Percentiles rank a stretch among this genome's conserved stretches.
These are phyloP conservation scores for Euura saliciscinereae DNA, from an alignment of 1,140 invertebrate species.

Conservation along the genomic window DNA sequence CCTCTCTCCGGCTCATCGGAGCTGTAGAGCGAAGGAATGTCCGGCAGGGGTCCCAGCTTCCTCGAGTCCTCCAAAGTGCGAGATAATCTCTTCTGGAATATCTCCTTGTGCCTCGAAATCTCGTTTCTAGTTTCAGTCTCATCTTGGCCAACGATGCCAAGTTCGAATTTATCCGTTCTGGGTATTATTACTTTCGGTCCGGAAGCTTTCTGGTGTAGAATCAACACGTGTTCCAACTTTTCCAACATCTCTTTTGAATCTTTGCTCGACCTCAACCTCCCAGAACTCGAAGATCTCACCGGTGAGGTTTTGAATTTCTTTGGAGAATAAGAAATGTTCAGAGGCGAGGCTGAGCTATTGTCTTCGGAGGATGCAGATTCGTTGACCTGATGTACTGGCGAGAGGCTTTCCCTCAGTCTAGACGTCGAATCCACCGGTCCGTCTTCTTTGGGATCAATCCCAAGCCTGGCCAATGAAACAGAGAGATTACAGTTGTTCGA, in stretches of 20 bases:
- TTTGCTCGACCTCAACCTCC: constrained; percentile 13
- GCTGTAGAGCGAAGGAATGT: background rate
- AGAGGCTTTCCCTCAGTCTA: background rate
- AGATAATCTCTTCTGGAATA: constrained; percentile 18
- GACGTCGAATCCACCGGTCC: background rate
- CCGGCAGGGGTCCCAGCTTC: constrained; percentile 11
- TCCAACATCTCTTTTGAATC: constrained; percentile 65
- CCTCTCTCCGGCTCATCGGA: constrained; percentile 12
- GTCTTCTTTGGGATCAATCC: background rate
- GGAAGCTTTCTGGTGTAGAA: constrained; percentile 55
- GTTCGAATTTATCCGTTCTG: constrained; percentile 17
- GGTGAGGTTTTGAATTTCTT: constrained; percentile 8
- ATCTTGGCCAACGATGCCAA: constrained; percentile 27
- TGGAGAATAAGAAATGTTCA: constrained; percentile 6
- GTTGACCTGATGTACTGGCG: background rate
- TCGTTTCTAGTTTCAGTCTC: constrained; percentile 27
- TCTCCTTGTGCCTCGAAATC: constrained; percentile 11
- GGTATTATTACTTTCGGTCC: constrained; percentile 28
- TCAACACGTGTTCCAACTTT: constrained; percentile 64
- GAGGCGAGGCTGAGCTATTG: background rate
- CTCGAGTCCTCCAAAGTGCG: constrained; percentile 23
- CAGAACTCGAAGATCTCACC: background rate
- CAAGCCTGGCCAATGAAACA: background rate
- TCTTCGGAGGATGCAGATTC: background rate
- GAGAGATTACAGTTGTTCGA: background rate